A percentile compares a stretch with the other conserved stretches of the same genome.
Evolutionary conservation across 2,113 vertebrate species (phyloP).

Genomic region (Brachyistius frenatus): DNA sequence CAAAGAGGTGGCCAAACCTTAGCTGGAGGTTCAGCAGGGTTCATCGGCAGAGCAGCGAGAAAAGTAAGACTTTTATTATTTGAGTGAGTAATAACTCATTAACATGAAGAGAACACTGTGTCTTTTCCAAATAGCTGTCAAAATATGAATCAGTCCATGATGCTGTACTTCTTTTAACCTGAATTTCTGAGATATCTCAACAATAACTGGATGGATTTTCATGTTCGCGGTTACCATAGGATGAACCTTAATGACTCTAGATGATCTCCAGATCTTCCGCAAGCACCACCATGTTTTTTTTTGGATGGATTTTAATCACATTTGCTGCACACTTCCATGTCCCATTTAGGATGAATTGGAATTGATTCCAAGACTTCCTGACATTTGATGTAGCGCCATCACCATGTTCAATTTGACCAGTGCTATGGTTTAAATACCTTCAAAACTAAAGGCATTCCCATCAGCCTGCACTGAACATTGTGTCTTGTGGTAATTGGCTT

Average conservation of each 20-base stretch:
- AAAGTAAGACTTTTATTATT: background rate
- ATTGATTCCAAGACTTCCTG: too few relatives aligned
- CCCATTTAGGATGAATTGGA: too few relatives aligned
- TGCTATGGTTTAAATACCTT: too few relatives aligned
- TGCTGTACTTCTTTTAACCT: background rate
- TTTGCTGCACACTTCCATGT: too few relatives aligned
- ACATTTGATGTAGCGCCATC: too few relatives aligned
- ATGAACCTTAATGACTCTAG: background rate
- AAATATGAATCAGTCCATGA: background rate
- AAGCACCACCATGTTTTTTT: background rate
- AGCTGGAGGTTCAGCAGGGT: conserved; percentile 28
- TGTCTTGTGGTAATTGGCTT: too few relatives aligned
- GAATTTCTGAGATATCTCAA: conserved; percentile 5
- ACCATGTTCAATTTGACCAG: too few relatives aligned
- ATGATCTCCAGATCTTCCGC: background rate
- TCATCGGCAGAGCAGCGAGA: conserved; percentile 28
- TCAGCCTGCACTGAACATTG: too few relatives aligned
- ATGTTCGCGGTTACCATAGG: background rate
- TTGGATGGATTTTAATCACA: background rate
- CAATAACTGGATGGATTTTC: background rate
- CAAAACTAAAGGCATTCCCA: too few relatives aligned
- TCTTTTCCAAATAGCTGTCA: conserved; percentile 28
- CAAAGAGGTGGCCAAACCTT: conserved; percentile 31
- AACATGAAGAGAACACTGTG: conserved; percentile 2
- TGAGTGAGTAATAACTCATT: background rate